Evolutionary conservation across 92 coral and sea anemone species (phyloP).

Genomic region (Epizoanthus ramosus): DNA sequence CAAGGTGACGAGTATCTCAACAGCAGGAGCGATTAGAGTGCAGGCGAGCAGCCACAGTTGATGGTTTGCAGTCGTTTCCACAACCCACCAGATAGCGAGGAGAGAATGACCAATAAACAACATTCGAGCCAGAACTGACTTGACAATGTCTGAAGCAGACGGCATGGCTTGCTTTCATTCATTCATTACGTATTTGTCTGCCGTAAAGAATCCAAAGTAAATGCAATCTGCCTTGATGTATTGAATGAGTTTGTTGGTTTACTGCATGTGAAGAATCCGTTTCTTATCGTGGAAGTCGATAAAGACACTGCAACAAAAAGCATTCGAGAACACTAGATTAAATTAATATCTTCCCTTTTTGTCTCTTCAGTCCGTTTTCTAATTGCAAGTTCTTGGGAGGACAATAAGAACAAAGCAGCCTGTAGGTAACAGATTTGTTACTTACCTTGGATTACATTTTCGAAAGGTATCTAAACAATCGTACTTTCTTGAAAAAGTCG

Average conservation of each 20-base stretch:
- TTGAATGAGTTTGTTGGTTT: no score
- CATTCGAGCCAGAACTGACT: slow-evolving; percentile 82
- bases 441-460: background rate
- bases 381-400: background rate
- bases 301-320: no score
- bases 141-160: slow-evolving; percentile 68
- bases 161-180: slow-evolving; percentile 33
- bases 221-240: no score
- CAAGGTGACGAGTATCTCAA: slow-evolving; percentile 79
- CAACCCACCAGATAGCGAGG: slow-evolving; percentile 86
- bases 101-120: slow-evolving; percentile 79
- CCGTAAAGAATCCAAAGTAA: no score
- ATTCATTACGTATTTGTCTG: no score
- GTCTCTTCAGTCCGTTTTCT: no score
- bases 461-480: background rate
- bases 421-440: background rate
- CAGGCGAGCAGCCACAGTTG: slow-evolving; percentile 78
- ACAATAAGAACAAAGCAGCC: background rate
- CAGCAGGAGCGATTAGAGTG: slow-evolving; percentile 65
- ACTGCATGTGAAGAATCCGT: no score
- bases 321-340: no score
- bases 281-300: no score
- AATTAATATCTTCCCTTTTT: no score
- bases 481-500: background rate
- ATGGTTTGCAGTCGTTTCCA: slow-evolving; percentile 56